A percentile compares a stretch with the other conserved stretches of the same genome.
These are phyloP conservation scores for Heliconius hewitsoni DNA, from an alignment of 1,140 invertebrate genomes.

Conservation along the genomic window DNA sequence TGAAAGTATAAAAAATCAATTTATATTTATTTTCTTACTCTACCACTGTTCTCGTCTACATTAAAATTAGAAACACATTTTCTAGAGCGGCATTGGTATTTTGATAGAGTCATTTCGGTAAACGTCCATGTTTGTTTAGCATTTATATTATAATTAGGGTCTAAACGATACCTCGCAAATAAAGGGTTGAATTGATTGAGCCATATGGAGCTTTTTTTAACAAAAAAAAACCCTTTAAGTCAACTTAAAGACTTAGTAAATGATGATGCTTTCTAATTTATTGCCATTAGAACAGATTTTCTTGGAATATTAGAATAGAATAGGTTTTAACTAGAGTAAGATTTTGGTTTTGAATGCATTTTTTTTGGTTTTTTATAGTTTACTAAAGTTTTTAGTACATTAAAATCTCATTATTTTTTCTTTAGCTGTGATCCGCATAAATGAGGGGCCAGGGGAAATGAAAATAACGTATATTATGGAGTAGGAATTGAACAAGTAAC, in stretches of 20 bases:
- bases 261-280: slow-evolving; percentile 19
- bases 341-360: not conserved
- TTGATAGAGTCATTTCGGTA: slow-evolving; percentile 13
- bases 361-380: not conserved
- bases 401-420: not conserved
- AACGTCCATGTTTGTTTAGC: slow-evolving; percentile 15
- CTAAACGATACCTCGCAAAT: slow-evolving; percentile 20
- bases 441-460: too few relatives aligned
- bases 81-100: not conserved
- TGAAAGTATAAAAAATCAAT: not conserved
- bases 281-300: slow-evolving; percentile 3
- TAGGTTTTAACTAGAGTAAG: not conserved
- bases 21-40: not conserved
- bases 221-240: slow-evolving; percentile 3
- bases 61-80: not conserved
- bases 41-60: not conserved
- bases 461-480: too few relatives aligned
- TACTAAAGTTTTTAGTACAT: not conserved
- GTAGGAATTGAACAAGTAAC: too few relatives aligned
- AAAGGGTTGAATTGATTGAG: slow-evolving; percentile 20
- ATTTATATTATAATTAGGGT: slow-evolving; percentile 20
- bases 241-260: slow-evolving; percentile 10
- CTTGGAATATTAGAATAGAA: not conserved
- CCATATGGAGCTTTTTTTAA: slow-evolving; percentile 15
- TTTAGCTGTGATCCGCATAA: not conserved